Base-by-base conservation (phyloP, 2,797 vertebrate genomes). In the Anguilla marmorata region DNA sequence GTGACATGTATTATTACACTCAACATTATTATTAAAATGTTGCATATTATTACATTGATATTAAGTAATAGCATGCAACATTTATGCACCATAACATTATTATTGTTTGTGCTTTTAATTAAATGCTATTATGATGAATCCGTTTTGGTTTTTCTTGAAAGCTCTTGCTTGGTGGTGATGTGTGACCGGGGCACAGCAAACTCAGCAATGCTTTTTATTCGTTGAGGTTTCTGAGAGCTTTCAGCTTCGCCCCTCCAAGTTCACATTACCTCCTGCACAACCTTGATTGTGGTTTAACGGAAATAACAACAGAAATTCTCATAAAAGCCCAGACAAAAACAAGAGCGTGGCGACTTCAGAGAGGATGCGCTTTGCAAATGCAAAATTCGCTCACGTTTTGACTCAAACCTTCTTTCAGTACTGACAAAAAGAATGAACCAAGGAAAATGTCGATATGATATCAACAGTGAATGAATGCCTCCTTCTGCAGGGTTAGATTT, bases 251-350 rank as follows among this genome's bases (percentile, higher is more conserved):
- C 72, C 37, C 33, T 76, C 30, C 30, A 76, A 16, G 30, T 76
- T 76, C 72, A 2, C 72, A 76, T 37, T 33, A 1, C 33, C 72
- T 76, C 30, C 33, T 16, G 14, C 33, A 19, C 33, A 14, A 14
- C 30, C 16, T 11, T 41, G 30, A 14, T 16, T 76, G 72, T 30
- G 66, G 27, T 72, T 72, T 72, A 27, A 21, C 41, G 12, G 30
- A 37, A 37, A 21, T 19, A 76, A 37, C 33, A 41, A 33, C 27
- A 74, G 27, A 27, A 69, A 9, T 56, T 63, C 60, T 63, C 21
- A n/a, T 30, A 72, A 72, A 72, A 72, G n/a, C 21, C 4, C n/a
- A 72, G 66, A 72, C 30, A 76, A 76, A 76, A 76, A 76, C 63
- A 66, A 66, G 24, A 37, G 6, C 11, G 21, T 0, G 66, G 24